Evolutionary conservation across 2,888 invertebrate species (phyloP).

Genomic region (Druceiella hillmani): DNA sequence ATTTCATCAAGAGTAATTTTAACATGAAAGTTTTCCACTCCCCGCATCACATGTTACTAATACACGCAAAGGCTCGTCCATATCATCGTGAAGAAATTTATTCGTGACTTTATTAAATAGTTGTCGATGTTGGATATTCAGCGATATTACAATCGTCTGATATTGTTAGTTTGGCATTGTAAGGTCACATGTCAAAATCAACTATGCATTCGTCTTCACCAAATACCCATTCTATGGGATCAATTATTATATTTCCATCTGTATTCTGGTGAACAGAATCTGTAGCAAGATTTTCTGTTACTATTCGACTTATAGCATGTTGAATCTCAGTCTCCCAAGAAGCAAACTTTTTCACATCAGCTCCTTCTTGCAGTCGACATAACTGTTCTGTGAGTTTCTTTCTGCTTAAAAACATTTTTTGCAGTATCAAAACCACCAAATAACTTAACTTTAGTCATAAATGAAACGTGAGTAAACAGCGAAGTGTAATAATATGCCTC

Average conservation of each 20-base stretch:
- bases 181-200: not conserved
- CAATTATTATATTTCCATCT: no score
- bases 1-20: not conserved
- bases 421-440: slow-evolving; percentile 2
- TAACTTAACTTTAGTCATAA: not conserved
- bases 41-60: not conserved
- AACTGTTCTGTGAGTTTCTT: not conserved
- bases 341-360: slow-evolving; percentile 3
- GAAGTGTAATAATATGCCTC: slow-evolving; percentile 4
- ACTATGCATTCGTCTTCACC: no score
- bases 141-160: slow-evolving; percentile 1
- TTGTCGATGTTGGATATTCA: not conserved
- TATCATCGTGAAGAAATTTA: not conserved
- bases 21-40: not conserved
- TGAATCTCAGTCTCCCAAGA: no score
- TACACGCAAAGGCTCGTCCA: not conserved
- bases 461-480: slow-evolving; percentile 3
- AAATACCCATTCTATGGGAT: no score
- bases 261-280: no score
- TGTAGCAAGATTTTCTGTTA: no score
- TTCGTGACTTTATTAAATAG: slow-evolving; percentile 1
- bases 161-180: not conserved
- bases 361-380: not conserved
- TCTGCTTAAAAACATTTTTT: not conserved
- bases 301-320: no score